Conservation (phyloP, 92 coral and sea anemone species). For the Phenganax marumi region DNA sequence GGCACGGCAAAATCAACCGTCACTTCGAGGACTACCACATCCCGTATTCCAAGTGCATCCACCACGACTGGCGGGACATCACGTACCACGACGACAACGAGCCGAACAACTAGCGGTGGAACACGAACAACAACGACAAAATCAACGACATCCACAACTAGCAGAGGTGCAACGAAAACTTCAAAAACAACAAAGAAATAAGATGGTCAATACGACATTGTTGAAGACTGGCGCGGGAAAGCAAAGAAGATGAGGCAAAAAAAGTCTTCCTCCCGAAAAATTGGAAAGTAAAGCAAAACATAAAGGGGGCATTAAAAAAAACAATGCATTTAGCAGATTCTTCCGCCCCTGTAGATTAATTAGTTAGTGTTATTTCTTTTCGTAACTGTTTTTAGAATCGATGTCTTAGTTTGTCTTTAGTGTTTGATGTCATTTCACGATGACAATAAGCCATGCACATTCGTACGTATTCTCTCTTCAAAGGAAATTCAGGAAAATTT, state of each 20-base stretch:
- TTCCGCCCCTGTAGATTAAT: neutral
- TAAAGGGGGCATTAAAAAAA: neutral
- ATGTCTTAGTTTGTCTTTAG: neutral
- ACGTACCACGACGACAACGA: conserved; percentile 21
- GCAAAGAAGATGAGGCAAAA: neutral
- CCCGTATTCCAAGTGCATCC: conserved; percentile 21
- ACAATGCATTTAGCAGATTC: neutral
- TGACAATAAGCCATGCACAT: neutral
- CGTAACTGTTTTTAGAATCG: neutral
- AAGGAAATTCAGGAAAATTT: neutral
- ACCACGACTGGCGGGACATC: conserved; percentile 5
- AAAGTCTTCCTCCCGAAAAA: neutral
- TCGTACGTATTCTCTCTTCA: neutral
- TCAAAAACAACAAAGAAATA: conserved; percentile 25
- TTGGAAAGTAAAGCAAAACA: too few relatives aligned
- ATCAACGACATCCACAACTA: conserved; percentile 26
- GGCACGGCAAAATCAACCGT: conserved; percentile 12
- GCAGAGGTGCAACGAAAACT: conserved; percentile 32
- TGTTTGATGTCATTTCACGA: neutral
- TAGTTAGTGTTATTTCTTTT: conserved; percentile 2
- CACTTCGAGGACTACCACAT: conserved; percentile 12
- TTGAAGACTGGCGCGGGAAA: neutral
- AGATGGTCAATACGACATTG: neutral
- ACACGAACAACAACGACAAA: conserved; percentile 36
- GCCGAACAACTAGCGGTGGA: conserved; percentile 41